These are phyloP conservation scores for Chaetodon trifascialis DNA, from an alignment of 2,113 vertebrate species.

Conservation along the genomic window DNA sequence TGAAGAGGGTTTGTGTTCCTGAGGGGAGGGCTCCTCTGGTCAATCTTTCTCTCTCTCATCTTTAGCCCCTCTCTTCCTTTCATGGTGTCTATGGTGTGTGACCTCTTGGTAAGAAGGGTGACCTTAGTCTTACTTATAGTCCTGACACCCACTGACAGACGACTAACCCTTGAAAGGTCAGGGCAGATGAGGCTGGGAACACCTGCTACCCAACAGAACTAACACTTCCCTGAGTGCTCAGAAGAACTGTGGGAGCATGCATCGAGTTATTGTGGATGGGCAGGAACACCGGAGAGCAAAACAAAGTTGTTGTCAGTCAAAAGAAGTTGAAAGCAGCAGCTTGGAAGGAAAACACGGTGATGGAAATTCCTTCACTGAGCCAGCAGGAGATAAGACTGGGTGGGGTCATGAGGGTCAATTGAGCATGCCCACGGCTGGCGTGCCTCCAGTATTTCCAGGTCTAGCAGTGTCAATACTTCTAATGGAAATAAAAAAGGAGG, in stretches of 20 bases:
- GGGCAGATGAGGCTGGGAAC: constrained; percentile 81
- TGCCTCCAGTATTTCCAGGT: constrained; percentile 1
- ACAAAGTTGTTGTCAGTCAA: constrained; percentile 69
- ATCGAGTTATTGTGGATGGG: constrained; percentile 41
- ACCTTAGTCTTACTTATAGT: constrained; percentile 88
- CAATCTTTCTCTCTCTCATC: constrained; percentile 83
- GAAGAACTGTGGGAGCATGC: constrained; percentile 47
- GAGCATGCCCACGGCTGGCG: constrained; percentile 17
- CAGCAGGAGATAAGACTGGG: constrained; percentile 27
- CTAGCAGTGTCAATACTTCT: constrained; percentile 17
- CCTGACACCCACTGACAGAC: constrained; percentile 85
- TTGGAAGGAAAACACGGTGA: constrained; percentile 48
- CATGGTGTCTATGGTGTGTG: constrained; percentile 84
- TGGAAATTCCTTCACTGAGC: constrained; percentile 35
- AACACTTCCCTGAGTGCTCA: constrained; percentile 64
- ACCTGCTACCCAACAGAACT: constrained; percentile 90
- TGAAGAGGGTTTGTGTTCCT: constrained; percentile 51
- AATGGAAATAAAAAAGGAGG: constrained; percentile 24
- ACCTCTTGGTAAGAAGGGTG: constrained; percentile 87
- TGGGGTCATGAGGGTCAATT: constrained; percentile 16
- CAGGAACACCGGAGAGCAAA: constrained; percentile 58
- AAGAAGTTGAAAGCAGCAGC: constrained; percentile 55
- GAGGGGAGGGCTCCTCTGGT: constrained; percentile 53
- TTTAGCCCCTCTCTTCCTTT: constrained; percentile 75
- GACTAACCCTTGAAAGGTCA: constrained; percentile 89